Evolutionary conservation across 2,888 invertebrate species (phyloP).

Genomic region (Eurytoma adleriae): DNA sequence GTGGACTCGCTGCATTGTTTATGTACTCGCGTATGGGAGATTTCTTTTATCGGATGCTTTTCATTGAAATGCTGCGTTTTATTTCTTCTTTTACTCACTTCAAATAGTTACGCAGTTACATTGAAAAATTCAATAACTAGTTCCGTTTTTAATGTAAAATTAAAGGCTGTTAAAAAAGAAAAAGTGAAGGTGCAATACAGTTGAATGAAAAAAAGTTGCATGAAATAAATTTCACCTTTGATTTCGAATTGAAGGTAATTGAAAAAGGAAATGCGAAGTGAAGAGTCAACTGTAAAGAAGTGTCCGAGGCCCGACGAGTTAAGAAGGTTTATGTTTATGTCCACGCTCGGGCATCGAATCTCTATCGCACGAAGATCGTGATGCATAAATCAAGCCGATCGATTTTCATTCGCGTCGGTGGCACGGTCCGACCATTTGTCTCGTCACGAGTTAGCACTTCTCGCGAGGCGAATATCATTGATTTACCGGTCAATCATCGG

Average conservation of each 20-base stretch:
- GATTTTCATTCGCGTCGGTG: constrained; percentile 9
- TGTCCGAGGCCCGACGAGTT: too few species aligned
- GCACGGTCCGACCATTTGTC: constrained; percentile 25
- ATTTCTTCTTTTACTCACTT: background rate
- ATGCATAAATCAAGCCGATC: constrained; percentile 38
- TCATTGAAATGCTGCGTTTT: too few species aligned
- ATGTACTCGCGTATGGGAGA: too few species aligned
- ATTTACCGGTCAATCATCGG: constrained; percentile 48
- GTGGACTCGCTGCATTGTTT: background rate
- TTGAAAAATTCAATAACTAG: background rate
- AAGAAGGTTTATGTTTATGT: background rate
- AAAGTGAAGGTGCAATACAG: too few species aligned
- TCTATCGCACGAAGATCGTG: constrained; percentile 10
- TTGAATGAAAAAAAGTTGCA: too few species aligned
- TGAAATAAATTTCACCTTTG: too few species aligned
- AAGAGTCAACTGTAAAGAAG: too few species aligned
- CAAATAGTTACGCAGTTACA: background rate
- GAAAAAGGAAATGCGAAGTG: too few species aligned
- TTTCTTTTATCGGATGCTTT: too few species aligned
- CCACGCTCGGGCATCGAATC: background rate
- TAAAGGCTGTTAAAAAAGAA: too few species aligned
- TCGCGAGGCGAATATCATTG: constrained; percentile 43
- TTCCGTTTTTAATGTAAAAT: background rate
- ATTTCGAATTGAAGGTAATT: too few species aligned
- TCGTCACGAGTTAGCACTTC: constrained; percentile 32